Conservation (phyloP, 2,113 vertebrate species). For the Paramisgurnus dabryanus region DNA sequence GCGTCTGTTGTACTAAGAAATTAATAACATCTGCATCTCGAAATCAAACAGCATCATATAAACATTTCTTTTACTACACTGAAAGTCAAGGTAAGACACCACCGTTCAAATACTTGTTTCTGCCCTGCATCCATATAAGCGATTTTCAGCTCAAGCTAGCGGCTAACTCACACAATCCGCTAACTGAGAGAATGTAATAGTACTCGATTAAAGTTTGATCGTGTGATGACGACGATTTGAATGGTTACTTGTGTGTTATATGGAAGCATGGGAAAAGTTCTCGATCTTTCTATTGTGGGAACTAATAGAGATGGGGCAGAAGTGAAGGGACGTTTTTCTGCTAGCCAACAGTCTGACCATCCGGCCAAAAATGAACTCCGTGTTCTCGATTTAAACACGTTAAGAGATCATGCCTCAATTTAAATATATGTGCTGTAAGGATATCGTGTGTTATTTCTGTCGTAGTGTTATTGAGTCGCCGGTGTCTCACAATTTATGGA, state of each 20-base stretch:
- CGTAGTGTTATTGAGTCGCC: not conserved
- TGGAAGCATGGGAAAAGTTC: not conserved
- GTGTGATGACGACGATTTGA: not conserved
- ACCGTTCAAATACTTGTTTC: not conserved
- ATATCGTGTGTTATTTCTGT: not conserved
- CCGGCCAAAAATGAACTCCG: constrained; percentile 22
- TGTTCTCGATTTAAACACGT: not conserved
- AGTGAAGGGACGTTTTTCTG: not conserved
- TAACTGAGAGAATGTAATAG: not conserved
- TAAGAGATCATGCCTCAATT: not conserved
- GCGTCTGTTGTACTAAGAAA: constrained; percentile 26
- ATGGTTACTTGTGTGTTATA: not conserved
- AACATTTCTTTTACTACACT: constrained; percentile 42
- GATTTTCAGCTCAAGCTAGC: constrained; percentile 12
- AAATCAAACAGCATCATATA: not conserved
- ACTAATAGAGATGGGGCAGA: not conserved
- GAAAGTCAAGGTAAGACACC: constrained; percentile 51
- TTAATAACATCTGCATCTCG: not conserved
- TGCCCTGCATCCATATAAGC: not conserved
- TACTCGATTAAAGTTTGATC: not conserved
- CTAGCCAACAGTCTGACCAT: constrained; percentile 17
- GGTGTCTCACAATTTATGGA: not conserved
- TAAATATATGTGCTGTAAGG: not conserved
- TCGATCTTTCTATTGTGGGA: not conserved
- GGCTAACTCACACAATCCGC: constrained; percentile 25